Conservation (phyloP, 2,888 invertebrate species). For the Mythimna ferrago region DNA sequence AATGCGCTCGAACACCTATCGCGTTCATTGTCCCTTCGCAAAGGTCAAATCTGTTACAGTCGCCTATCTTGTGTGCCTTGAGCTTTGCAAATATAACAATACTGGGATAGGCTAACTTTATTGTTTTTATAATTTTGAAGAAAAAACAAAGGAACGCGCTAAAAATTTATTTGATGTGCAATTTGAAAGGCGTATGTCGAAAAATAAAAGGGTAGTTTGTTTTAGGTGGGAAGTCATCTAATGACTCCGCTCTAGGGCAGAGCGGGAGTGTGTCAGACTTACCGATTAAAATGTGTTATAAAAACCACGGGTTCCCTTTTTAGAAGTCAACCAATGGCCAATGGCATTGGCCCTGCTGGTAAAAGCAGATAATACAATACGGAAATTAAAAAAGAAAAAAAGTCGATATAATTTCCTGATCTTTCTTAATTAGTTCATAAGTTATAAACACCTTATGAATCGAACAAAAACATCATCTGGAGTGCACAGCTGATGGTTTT, state of each 20-base stretch:
- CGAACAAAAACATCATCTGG: slow-evolving; percentile 11
- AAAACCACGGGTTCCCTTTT: too few relatives aligned
- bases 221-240: too few relatives aligned
- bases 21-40: slow-evolving; percentile 81
- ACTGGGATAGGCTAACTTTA: background rate
- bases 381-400: background rate
- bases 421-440: background rate
- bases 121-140: slow-evolving; percentile 1
- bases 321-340: too few relatives aligned
- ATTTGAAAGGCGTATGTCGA: background rate
- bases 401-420: background rate
- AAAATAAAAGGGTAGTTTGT: too few relatives aligned
- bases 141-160: slow-evolving; percentile 9
- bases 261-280: too few relatives aligned
- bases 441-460: slow-evolving; percentile 4
- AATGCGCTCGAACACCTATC: slow-evolving; percentile 80
- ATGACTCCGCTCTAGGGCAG: too few relatives aligned
- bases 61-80: slow-evolving; percentile 57
- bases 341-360: too few relatives aligned
- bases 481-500: slow-evolving; percentile 3
- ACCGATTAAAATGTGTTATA: too few relatives aligned
- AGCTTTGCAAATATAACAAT: slow-evolving; percentile 41
- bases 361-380: background rate
- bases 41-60: slow-evolving; percentile 80
- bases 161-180: background rate